A percentile compares a stretch with the other conserved stretches of the same genome.
These are phyloP conservation scores for Latrodectus hesperus DNA, from an alignment of 2,888 invertebrate species.

Conservation along the genomic window DNA sequence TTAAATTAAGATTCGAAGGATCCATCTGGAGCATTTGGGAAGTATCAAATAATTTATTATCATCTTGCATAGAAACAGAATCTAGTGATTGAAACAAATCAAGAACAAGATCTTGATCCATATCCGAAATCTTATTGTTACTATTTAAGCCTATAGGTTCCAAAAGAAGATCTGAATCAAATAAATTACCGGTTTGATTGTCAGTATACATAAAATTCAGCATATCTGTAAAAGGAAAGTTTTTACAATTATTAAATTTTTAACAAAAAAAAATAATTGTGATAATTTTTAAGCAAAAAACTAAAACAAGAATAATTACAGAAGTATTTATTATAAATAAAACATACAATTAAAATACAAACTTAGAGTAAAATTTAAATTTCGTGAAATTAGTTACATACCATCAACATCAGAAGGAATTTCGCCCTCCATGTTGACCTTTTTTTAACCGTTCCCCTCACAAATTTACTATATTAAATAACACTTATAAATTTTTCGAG, in stretches of 20 bases:
- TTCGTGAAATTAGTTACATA: conserved; percentile 6
- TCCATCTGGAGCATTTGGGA: conserved; percentile 27
- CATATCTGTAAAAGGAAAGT: conserved; percentile 46
- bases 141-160: conserved; percentile 37
- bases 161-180: conserved; percentile 47
- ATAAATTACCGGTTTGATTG: conserved; percentile 30
- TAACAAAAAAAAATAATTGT: not conserved
- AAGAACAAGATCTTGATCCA: conserved; percentile 47
- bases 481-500: no score
- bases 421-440: conserved; percentile 53
- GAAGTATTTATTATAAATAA: not conserved
- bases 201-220: conserved; percentile 57
- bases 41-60: conserved; percentile 47
- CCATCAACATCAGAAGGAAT: conserved; percentile 58
- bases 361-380: not conserved
- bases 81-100: conserved; percentile 48
- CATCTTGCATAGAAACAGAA: conserved; percentile 17
- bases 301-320: not conserved
- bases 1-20: conserved; percentile 21
- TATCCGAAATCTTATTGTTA: conserved; percentile 19
- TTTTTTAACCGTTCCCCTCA: no score
- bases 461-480: no score
- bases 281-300: not conserved
- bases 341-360: not conserved
- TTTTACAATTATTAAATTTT: not conserved